Base-by-base conservation (phyloP, 2,113 vertebrate genomes). In the Peucedramus taeniatus region DNA sequence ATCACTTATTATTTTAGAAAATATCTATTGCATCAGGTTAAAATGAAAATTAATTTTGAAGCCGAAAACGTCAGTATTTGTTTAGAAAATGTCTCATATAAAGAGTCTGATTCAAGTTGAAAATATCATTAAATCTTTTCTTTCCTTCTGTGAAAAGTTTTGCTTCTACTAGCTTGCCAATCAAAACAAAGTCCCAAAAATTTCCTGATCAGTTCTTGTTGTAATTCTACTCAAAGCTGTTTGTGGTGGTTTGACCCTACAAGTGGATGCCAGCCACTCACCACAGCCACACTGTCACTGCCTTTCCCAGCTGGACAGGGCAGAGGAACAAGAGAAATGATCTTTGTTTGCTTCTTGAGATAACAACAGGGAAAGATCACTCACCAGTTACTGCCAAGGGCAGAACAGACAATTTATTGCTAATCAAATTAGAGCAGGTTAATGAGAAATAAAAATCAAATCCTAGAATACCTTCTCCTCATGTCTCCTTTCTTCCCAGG, bases 11-110 rank as follows among this genome's bases (percentile, higher is more conserved):
- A 54, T 82, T 87, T 83, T 83, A 83, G 30, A 28, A 92, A 88
- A 60, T 49, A 89, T 11, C 35, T 49, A 31, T 7, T 87, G 15
- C 30, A 69, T 35, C 24, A 54, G 33, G 33, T 61, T 76, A 85
- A 84, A 79, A 60, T 16, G 16, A 89, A 93, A 93, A 87, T 37
- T 35, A 45, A 59, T 61, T 83, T 63, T 74, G 39, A 86, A 90
- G 3, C 16, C 66, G 69, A 84, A 89, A 87, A 71, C 15, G n/a
- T 83, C 3, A 30, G 20, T 5, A 17, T 66, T 71, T 91, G 3
- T 76, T 75, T 35, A 60, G 57, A 68, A 90, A 87, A 45, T 33
- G 71, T 15, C 15, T 77, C n/a, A 30, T n/a, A 21, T 26, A 42
- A 26, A 20, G 8, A 74, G 14, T 63, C 18, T 78, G 20, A 82